These are phyloP conservation scores for Stenopsyche tienmushanensis DNA, from an alignment of 1,140 invertebrate genomes.

Conservation along the genomic window DNA sequence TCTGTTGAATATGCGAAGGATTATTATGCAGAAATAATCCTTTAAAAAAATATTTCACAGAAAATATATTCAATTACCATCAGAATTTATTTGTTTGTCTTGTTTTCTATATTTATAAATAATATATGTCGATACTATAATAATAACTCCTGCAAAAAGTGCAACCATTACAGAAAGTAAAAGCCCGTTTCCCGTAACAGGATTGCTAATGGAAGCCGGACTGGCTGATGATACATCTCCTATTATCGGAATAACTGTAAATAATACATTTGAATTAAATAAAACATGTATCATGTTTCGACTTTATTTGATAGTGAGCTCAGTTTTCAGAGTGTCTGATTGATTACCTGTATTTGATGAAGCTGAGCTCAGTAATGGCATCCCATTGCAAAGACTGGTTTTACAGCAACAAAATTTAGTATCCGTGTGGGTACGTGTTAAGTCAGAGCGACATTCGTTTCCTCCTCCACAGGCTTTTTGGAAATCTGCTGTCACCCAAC, in stretches of 20 bases:
- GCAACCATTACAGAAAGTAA: no score
- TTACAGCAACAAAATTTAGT: conserved; percentile 54
- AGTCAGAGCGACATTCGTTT: conserved; percentile 42
- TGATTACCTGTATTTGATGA: conserved; percentile 15
- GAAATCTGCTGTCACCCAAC: conserved; percentile 50
- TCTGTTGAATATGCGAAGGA: no score
- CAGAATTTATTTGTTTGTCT: background rate
- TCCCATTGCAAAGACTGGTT: conserved; percentile 49
- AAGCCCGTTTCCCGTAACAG: background rate
- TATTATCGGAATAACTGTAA: background rate
- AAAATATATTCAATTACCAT: no score
- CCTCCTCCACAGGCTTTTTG: conserved; percentile 45
- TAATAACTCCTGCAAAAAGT: no score
- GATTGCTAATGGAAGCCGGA: background rate
- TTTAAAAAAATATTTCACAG: no score
- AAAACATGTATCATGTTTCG: no score
- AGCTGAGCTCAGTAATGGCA: conserved; percentile 30
- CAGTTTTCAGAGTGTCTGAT: background rate
- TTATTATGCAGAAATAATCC: no score
- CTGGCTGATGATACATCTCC: background rate
- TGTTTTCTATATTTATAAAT: no score
- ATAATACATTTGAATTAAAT: background rate
- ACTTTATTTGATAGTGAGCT: no score
- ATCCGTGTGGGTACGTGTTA: conserved; percentile 37
- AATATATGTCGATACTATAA: no score